Base-by-base conservation (phyloP, 2,797 vertebrate species). In the Fringilla coelebs region DNA sequence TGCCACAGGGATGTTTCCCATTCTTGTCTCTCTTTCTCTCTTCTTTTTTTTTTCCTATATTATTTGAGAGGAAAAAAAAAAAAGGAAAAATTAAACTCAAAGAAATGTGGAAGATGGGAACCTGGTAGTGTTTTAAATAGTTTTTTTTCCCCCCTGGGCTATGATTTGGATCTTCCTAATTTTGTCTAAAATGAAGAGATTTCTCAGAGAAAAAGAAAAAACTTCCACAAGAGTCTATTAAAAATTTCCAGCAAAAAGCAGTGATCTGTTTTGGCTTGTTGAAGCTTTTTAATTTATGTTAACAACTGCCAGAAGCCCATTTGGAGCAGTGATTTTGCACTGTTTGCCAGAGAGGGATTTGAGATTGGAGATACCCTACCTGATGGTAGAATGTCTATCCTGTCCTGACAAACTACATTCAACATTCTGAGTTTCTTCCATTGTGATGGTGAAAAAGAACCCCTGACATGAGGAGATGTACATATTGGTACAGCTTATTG, bases 401-500 rank as follows among this genome's bases (percentile, higher is more conserved):
- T 46, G 48, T 54, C 40, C 55, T 70, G 63, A 62, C 2, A 21
- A 83, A 20, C 45, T 83, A 25, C 17, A 20, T 24, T 58, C 70
- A 41, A 1, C 12, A 6, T 51, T 46, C 8, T 17, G 26, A 54
- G 10, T 58, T 67, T 91, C n/a, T 72, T 72, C 70, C 15, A 12
- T 1, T 57, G 22, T 34, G 26, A 32, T 67, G 20, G 19, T 66
- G 60, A 43, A 80, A 82, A 21, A 60, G 19, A 40, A n/a, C 6
- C 11, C 52, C 31, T 75, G n/a, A 45, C 4, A 4, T 11, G 36
- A 80, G 28, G 31, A 17, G 9, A 25, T 32, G 10, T 28, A 34
- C 16, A 5, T n/a, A 32, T 2, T 15, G 8, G 6, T 66, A 62
- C 10, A 52, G 10, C 32, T 60, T 0, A 0, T 4, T 54, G 38